Evolutionary conservation across 2,113 vertebrate genomes (phyloP).

Genomic region (Pelmatolapia mariae): DNA sequence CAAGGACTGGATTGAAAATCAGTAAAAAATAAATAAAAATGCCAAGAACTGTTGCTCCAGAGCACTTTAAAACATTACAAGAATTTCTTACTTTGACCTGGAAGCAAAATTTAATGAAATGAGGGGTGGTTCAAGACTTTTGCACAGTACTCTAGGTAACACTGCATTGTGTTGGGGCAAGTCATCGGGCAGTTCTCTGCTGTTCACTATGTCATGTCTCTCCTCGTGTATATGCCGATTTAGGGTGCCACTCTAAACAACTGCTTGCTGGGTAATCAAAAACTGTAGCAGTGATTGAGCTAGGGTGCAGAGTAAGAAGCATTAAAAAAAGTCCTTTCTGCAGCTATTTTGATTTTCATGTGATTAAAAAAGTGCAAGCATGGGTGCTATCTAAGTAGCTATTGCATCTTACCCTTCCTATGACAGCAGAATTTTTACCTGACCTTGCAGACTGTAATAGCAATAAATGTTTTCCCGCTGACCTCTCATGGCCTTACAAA

Average conservation of each 20-base stretch:
- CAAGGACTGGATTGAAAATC: background rate
- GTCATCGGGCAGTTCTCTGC: background rate
- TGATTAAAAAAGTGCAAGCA: background rate
- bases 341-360: background rate
- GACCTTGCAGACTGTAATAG: background rate
- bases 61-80: background rate
- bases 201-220: background rate
- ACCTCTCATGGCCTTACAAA: background rate
- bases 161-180: background rate
- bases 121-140: background rate
- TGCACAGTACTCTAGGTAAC: background rate
- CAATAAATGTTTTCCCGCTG: background rate
- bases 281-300: background rate
- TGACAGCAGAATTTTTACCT: background rate
- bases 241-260: background rate
- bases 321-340: background rate
- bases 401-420: background rate
- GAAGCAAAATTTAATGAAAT: background rate
- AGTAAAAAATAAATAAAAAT: background rate
- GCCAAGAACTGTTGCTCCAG: background rate
- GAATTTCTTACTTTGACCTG: background rate
- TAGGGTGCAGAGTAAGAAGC: background rate
- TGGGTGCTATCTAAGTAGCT: background rate
- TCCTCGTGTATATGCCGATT: background rate
- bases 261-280: background rate